Evolutionary conservation across 64 coral and sea anemone species (phyloP), one percentile per base, ranked within the genome.

Genomic region (Platygyra sinensis): DNA sequence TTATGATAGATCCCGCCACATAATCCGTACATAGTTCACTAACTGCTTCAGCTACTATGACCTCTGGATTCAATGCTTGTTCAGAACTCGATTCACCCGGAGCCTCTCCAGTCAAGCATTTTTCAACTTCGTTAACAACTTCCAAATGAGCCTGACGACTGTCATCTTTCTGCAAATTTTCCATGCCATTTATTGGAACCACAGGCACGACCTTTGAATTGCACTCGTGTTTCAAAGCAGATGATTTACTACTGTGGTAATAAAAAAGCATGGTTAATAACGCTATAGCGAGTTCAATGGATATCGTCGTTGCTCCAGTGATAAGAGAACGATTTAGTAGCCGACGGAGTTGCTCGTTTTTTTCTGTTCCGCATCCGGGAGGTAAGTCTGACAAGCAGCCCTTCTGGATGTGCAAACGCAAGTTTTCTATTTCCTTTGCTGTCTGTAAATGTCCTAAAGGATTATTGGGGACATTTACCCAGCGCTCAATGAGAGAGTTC

Each of bases 321-420:
- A 86, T 62, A 86, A 86, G 62, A 14, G 83, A 86, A 72, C 83
- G 83, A 57, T 89, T 89, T 20, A 89, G 76, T 52, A 77, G 72
- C 49, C 88, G 28, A 64, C 80, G 88, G 20, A 80, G 88, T 67
- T 76, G 73, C 52, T 90, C 88, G 76, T 90, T 90, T 50, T 73
- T 80, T 80, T 75, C 50, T 62, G 88, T 90, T 38, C 88, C 63
- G 18, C 64, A 79, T 18, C 76, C 88, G 28, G 88, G 63, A 78
- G 79, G 79, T 29, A 82, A 62, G 57, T 82, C 32, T 27, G 79
- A 59, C 15, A 82, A 32, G 51, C 79, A 82, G 2, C 79, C 79
- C 29, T 62, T 82, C 30, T 62, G n/a, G 61, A 82, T 82, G 11
- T 82, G 79, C 30, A 54, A 5, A 11, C 61, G 55, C 24, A 82